Conservation (phyloP, 2,113 vertebrate species). For the Pipra filicauda region DNA sequence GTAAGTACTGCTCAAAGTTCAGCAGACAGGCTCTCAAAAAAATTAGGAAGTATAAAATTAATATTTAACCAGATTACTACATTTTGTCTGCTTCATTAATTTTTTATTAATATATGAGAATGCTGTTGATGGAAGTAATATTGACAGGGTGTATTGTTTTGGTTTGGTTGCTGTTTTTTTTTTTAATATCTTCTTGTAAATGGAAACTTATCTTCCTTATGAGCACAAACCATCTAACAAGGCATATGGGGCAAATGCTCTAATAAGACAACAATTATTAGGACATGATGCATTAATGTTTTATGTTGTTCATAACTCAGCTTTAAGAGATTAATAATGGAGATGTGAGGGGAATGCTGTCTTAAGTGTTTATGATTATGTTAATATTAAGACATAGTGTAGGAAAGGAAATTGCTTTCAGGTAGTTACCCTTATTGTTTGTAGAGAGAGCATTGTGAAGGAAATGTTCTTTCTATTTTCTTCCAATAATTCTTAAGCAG, state of each 20-base stretch:
- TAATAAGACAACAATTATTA: constrained; percentile 5
- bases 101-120: constrained; percentile 75
- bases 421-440: neutral
- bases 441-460: neutral
- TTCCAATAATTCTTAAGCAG: neutral
- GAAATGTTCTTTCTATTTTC: neutral
- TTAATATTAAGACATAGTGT: constrained; percentile 30
- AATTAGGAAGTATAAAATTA: constrained; percentile 65
- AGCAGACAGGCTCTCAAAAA: constrained; percentile 64
- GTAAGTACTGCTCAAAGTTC: constrained; percentile 57
- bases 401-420: constrained; percentile 1
- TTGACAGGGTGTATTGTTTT: constrained; percentile 51
- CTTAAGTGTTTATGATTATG: constrained; percentile 46
- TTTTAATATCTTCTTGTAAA: constrained; percentile 73
- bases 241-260: constrained; percentile 19
- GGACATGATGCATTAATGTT: constrained; percentile 10
- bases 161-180: neutral
- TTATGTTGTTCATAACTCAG: constrained; percentile 18
- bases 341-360: constrained; percentile 1
- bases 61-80: constrained; percentile 78
- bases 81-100: constrained; percentile 77
- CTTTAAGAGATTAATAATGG: constrained; percentile 12
- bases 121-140: constrained; percentile 68
- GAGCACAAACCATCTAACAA: constrained; percentile 10
- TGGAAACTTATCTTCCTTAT: constrained; percentile 37